These are phyloP conservation scores for Vanessa atalanta DNA, from an alignment of 1,140 invertebrate genomes.

Conservation along the genomic window DNA sequence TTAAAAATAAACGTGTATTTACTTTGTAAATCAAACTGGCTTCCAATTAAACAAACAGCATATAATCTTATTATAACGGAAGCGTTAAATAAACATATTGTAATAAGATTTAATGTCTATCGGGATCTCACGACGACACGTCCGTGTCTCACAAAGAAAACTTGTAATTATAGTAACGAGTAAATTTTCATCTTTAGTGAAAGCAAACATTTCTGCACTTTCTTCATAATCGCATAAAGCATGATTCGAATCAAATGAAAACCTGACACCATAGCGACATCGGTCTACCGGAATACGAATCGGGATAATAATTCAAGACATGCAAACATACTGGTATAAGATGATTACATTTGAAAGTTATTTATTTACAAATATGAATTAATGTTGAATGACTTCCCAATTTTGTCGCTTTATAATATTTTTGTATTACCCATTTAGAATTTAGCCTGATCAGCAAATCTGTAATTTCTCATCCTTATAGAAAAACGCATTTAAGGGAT, in stretches of 20 bases:
- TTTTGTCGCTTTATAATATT: no score
- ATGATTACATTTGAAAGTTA: no score
- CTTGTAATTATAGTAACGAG: slow-evolving; percentile 49
- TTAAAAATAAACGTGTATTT: no score
- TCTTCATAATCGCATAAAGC: slow-evolving; percentile 31
- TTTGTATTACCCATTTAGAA: no score
- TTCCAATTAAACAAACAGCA: neutral
- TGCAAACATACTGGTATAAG: no score
- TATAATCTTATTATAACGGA: neutral
- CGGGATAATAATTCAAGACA: neutral
- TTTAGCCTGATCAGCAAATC: no score
- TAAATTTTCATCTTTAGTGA: slow-evolving; percentile 53
- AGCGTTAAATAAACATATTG: neutral
- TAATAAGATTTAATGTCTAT: neutral
- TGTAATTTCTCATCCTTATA: no score
- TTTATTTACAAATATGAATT: no score
- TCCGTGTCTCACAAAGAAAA: slow-evolving; percentile 27
- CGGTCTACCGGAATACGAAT: neutral
- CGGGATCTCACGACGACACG: neutral
- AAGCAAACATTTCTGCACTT: slow-evolving; percentile 47
- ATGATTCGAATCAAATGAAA: slow-evolving; percentile 23
- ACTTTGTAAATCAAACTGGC: no score
- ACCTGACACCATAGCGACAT: slow-evolving; percentile 2
- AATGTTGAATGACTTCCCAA: no score
- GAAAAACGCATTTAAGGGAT: no score